Evolutionary conservation across 2,113 vertebrate species (phyloP), one percentile per base, ranked within the genome.

Genomic region (Zonotrichia leucophrys): DNA sequence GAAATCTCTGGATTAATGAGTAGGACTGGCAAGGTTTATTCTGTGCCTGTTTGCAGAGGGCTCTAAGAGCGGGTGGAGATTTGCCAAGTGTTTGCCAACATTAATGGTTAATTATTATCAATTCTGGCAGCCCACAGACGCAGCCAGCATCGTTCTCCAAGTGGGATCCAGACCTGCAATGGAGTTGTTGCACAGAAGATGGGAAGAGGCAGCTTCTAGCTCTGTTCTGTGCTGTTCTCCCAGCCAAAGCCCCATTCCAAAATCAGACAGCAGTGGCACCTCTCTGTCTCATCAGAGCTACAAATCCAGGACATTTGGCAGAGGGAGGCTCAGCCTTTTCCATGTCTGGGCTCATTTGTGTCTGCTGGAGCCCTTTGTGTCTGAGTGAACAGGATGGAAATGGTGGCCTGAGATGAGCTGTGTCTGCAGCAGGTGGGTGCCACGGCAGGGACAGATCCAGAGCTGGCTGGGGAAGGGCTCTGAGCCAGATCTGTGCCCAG

Each of bases 41-140:
- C 86, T 63, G 83, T 72, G 92, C 25, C 0, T 88, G 92, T 93
- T 95, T 95, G 92, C 88, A 78, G 58, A 92, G 85, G 76, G 23
- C 68, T 96, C 49, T 3, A 24, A 74, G 87, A 67, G 85, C 7
- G 4, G 52, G 90, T 92, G 92, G 94, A 93, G 93, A 79, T 78
- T 72, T 93, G 94, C 96, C 94, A 93, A 93, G 85, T 92, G 93
- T 96, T 96, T 94, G 90, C 95, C 91, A 84, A 82, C 94, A 94
- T 86, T 97, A 95, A 90, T 89, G 83, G 93, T 94, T 96, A 96
- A 96, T 96, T 94, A 96, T 92, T 93, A 69, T 49, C 64, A 92
- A 72, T 79, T 60, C 66, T 95, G 90, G 90, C 94, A 96, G 86
- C 94, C 90, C 87, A 41, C 74, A 46, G 19, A 22, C 8, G 16